A percentile compares a stretch with the other conserved stretches of the same genome.
These are phyloP conservation scores for Littorina saxatilis DNA, from an alignment of 1,140 invertebrate species.

Conservation along the genomic window DNA sequence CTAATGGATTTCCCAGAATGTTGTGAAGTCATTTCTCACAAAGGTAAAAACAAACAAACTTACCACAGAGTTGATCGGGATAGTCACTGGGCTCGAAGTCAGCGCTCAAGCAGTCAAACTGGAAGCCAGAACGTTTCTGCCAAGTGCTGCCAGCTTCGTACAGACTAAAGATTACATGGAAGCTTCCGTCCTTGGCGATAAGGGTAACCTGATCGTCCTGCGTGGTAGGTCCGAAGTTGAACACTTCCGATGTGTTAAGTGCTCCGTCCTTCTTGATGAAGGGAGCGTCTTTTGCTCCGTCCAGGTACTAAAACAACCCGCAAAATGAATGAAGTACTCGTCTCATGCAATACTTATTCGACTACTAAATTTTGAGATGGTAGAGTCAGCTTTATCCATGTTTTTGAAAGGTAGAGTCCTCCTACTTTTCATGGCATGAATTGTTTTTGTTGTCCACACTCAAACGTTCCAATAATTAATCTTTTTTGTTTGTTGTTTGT, in stretches of 20 bases:
- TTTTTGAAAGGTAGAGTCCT: too few species aligned
- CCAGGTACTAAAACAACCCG: constrained; percentile 6
- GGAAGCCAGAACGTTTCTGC: constrained; percentile 5
- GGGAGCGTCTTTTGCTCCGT: not conserved
- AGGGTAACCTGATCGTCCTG: constrained; percentile 1
- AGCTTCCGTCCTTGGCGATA: constrained; percentile 19
- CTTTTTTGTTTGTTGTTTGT: too few species aligned
- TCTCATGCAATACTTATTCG: too few species aligned
- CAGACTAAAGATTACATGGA: constrained; percentile 10
- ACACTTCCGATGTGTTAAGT: not conserved
- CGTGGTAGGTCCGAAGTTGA: not conserved
- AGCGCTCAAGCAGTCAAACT: constrained; percentile 16
- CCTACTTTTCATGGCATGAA: too few species aligned
- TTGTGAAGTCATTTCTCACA: too few species aligned
- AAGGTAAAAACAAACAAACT: too few species aligned
- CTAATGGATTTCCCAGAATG: too few species aligned
- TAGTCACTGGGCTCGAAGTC: not conserved
- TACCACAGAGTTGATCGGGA: constrained; percentile 11
- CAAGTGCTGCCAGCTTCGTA: constrained; percentile 9
- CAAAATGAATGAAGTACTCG: too few species aligned
- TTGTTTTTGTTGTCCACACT: too few species aligned
- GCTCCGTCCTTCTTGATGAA: constrained; percentile 21
- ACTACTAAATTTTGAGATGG: too few species aligned
- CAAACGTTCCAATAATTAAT: too few species aligned
- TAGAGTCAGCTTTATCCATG: too few species aligned